phyloP scores from a whole-genome alignment of 2,888 invertebrate species.

The Chloromyia formosa region DNA sequence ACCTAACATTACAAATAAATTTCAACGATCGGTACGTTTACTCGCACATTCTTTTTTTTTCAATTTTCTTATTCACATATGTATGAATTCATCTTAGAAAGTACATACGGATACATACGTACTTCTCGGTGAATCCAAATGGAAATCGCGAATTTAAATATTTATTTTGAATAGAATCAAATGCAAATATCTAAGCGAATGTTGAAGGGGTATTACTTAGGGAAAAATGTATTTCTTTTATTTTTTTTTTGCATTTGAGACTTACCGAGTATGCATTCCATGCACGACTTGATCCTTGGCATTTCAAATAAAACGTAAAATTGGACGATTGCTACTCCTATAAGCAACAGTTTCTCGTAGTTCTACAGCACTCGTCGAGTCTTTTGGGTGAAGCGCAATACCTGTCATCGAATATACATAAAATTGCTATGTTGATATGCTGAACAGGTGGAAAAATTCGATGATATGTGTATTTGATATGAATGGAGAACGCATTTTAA shows the following conservation, averaged over 20 bases:
- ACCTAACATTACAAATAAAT: no score
- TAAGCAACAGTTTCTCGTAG: no score
- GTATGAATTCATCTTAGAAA: no score
- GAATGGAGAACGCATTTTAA: background rate
- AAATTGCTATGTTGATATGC: background rate
- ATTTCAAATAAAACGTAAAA: background rate
- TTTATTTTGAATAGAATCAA: background rate
- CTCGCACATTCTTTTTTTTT: no score
- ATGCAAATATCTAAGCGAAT: conserved; percentile 11
- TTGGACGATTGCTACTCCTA: no score
- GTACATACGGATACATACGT: no score
- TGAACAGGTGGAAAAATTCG: conserved; percentile 34
- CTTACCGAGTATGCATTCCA: background rate
- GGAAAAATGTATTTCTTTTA: background rate
- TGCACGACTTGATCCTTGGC: background rate
- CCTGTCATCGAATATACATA: no score
- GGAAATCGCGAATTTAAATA: background rate
- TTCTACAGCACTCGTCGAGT: no score
- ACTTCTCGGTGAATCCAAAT: no score
- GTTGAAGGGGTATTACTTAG: conserved; percentile 3
- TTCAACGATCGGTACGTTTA: no score
- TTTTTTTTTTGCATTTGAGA: background rate
- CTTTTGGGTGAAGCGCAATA: no score
- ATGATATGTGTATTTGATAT: conserved; percentile 4
- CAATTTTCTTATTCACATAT: no score